phyloP scores from a whole-genome alignment of 2,113 vertebrate species.

The Heteronetta atricapilla region DNA sequence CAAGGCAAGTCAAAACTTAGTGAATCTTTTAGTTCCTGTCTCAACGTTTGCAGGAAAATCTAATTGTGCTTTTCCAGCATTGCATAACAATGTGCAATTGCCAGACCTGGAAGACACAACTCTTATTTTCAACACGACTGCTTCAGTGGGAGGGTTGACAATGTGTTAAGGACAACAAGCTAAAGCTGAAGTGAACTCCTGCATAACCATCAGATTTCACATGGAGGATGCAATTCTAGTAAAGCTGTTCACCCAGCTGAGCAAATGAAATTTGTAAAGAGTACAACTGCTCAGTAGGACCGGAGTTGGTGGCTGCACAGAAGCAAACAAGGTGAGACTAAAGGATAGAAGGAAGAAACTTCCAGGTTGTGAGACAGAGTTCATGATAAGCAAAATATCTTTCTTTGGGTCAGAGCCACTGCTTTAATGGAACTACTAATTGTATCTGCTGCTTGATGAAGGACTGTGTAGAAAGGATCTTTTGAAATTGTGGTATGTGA shows the following conservation, averaged over 20 bases:
- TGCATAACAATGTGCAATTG: slow-evolving; percentile 35
- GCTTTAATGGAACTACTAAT: not conserved
- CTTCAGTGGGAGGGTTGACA: slow-evolving; percentile 12
- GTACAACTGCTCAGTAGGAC: not conserved
- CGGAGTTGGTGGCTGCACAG: accelerated
- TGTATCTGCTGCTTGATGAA: not conserved
- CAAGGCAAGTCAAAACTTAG: not conserved
- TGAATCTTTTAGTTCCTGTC: slow-evolving; percentile 11
- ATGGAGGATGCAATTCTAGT: not conserved
- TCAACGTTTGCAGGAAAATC: not conserved
- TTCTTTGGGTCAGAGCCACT: not conserved
- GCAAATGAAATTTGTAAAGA: not conserved
- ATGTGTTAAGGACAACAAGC: not conserved
- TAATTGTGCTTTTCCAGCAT: not conserved
- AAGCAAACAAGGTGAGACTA: not conserved
- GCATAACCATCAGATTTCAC: not conserved
- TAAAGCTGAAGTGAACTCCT: not conserved
- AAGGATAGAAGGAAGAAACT: not conserved
- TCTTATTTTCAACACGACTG: not conserved
- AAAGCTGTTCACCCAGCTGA: not conserved
- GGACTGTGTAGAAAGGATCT: not conserved
- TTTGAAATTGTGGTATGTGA: not conserved
- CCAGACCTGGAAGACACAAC: slow-evolving; percentile 35
- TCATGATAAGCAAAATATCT: not conserved
- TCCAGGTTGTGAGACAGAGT: not conserved